phyloP scores from a whole-genome alignment of 2,797 vertebrate genomes.

The Coilia nasus region DNA sequence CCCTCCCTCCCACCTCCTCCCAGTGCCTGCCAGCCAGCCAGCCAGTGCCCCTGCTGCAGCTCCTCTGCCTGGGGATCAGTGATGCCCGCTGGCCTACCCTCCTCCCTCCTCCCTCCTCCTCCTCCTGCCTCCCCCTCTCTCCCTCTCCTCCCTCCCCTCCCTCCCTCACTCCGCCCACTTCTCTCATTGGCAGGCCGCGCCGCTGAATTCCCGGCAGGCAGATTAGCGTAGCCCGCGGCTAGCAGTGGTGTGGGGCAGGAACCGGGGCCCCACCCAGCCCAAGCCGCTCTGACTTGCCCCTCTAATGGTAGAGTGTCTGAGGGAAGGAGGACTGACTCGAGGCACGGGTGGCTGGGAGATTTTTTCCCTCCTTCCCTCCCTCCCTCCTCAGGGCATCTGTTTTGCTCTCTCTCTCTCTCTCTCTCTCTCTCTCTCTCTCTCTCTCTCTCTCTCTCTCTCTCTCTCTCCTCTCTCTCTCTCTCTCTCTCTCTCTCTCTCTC shows the following conservation, averaged over 20 bases:
- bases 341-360: not conserved
- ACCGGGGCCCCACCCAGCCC: not conserved
- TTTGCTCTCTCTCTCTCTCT: not conserved
- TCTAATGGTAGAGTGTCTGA: not conserved
- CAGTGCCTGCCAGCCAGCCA: not conserved
- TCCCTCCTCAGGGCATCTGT: conserved; percentile 15
- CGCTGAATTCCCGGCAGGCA: conserved; percentile 15
- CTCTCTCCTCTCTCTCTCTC: not conserved
- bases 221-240: conserved; percentile 23
- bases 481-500: too few relatives aligned
- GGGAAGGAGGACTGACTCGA: not conserved
- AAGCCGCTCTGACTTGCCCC: not conserved
- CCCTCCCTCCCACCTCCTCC: not conserved
- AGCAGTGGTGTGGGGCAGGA: not conserved
- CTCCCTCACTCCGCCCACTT: not conserved
- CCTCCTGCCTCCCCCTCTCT: too few relatives aligned
- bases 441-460: too few relatives aligned
- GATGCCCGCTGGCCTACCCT: not conserved
- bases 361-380: not conserved
- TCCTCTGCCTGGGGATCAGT: not conserved
- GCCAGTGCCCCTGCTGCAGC: not conserved
- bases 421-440: too few relatives aligned
- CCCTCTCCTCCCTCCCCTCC: not conserved
- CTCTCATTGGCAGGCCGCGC: conserved; percentile 5
- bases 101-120: not conserved